Conservation (phyloP, 2,888 invertebrate genomes). For the Acleris literana region DNA sequence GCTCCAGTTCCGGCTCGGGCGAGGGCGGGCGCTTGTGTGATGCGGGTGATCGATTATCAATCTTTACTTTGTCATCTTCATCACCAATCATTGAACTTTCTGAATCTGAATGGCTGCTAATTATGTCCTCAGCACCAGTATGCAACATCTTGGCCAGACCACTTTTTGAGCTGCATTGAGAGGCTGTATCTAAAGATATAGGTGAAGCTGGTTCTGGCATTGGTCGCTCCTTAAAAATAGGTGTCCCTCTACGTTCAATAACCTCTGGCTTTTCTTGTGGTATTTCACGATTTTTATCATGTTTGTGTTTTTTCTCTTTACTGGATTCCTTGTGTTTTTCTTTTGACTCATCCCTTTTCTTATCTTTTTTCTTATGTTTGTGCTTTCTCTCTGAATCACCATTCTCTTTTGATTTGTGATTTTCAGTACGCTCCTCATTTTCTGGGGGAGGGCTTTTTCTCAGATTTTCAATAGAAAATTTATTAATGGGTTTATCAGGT, state of each 20-base stretch:
- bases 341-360: constrained; percentile 85
- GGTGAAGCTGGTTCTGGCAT: constrained; percentile 73
- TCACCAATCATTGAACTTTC: constrained; percentile 73
- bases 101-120: constrained; percentile 77
- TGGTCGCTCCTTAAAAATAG: constrained; percentile 67
- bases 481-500: constrained; percentile 70
- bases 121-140: constrained; percentile 64
- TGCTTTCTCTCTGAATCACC: constrained; percentile 81
- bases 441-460: constrained; percentile 75
- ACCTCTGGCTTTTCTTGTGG: constrained; percentile 79
- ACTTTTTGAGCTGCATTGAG: constrained; percentile 79
- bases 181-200: constrained; percentile 78
- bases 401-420: constrained; percentile 77
- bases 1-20: constrained; percentile 50
- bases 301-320: constrained; percentile 81
- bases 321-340: constrained; percentile 84
- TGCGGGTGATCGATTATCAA: constrained; percentile 67
- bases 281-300: constrained; percentile 78
- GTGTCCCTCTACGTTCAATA: constrained; percentile 72
- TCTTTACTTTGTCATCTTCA: constrained; percentile 72
- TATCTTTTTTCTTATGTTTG: constrained; percentile 86
- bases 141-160: constrained; percentile 68
- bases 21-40: constrained; percentile 55
- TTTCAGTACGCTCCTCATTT: constrained; percentile 62
- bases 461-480: constrained; percentile 78